Evolutionary conservation across 2,888 invertebrate species (phyloP).

Genomic region (Villa cingulata): DNA sequence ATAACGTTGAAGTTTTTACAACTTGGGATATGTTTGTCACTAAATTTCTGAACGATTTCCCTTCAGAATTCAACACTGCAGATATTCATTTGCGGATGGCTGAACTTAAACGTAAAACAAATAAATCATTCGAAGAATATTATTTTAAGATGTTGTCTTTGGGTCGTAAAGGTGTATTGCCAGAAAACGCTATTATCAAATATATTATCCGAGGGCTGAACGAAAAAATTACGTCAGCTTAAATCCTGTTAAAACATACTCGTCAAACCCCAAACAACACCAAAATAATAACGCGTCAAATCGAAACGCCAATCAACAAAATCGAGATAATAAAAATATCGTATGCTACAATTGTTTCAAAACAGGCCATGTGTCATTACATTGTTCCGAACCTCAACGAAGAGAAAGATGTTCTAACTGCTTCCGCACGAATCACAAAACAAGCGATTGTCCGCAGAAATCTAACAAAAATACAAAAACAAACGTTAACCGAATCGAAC

Average conservation of each 20-base stretch:
- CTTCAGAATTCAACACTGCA: background rate
- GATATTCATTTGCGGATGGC: conserved; percentile 2
- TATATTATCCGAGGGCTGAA: background rate
- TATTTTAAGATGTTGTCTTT: background rate
- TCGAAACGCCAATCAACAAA: too few relatives aligned
- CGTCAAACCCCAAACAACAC: too few relatives aligned
- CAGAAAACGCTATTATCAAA: background rate
- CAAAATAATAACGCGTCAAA: too few relatives aligned
- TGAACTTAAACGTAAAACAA: background rate
- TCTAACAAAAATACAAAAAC: too few relatives aligned
- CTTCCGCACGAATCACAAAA: background rate
- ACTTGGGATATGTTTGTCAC: too few relatives aligned
- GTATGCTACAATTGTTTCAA: conserved; percentile 1
- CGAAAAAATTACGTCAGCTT: background rate
- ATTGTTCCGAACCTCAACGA: background rate
- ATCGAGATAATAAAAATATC: too few relatives aligned
- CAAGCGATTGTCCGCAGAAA: background rate
- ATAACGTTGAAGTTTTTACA: too few relatives aligned
- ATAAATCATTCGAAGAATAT: background rate
- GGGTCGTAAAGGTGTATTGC: background rate
- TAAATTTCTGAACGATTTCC: background rate
- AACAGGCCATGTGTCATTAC: background rate
- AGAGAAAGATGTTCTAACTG: background rate
- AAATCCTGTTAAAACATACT: too few relatives aligned
- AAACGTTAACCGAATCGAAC: too few relatives aligned